phyloP scores from a whole-genome alignment of 2,113 vertebrate species.

The Thalassoma bifasciatum region DNA sequence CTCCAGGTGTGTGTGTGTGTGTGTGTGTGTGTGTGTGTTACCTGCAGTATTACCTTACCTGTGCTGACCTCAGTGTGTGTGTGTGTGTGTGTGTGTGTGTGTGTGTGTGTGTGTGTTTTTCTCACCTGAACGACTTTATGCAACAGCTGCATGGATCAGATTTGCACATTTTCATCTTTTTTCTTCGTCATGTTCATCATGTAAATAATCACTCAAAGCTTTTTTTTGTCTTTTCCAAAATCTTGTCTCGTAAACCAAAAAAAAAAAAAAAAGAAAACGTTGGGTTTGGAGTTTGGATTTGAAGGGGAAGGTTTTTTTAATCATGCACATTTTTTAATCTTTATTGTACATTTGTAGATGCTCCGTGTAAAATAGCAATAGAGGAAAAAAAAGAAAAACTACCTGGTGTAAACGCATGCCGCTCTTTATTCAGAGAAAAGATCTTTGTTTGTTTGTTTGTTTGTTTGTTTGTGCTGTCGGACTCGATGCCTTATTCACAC shows the following conservation, averaged over 20 bases:
- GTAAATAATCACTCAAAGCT: constrained; percentile 57
- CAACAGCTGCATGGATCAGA: constrained; percentile 70
- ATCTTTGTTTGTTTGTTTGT: too few relatives aligned
- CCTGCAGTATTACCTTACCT: constrained; percentile 58
- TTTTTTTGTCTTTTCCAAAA: constrained; percentile 23
- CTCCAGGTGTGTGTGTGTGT: constrained; percentile 6
- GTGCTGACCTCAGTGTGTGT: background rate
- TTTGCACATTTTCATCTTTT: constrained; percentile 78
- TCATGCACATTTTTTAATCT: constrained; percentile 73
- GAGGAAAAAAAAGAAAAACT: constrained; percentile 66
- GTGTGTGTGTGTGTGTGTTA: constrained; percentile 30
- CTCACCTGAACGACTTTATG: constrained; percentile 68
- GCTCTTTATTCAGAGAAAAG: constrained; percentile 40
- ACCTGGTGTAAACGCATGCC: constrained; percentile 75
- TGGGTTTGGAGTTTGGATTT: constrained; percentile 61
- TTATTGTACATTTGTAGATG: constrained; percentile 69
- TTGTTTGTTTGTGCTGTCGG: constrained; percentile 64
- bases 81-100: too few relatives aligned
- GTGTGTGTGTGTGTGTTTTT: background rate
- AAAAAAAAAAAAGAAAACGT: constrained; percentile 8
- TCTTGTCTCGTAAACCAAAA: constrained; percentile 72
- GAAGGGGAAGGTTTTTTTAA: constrained; percentile 48
- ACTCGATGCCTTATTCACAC: constrained; percentile 66
- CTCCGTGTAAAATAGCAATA: constrained; percentile 72
- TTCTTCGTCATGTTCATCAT: constrained; percentile 63